phyloP scores from a whole-genome alignment of 2,113 vertebrate species.

The Lagopus leucura region DNA sequence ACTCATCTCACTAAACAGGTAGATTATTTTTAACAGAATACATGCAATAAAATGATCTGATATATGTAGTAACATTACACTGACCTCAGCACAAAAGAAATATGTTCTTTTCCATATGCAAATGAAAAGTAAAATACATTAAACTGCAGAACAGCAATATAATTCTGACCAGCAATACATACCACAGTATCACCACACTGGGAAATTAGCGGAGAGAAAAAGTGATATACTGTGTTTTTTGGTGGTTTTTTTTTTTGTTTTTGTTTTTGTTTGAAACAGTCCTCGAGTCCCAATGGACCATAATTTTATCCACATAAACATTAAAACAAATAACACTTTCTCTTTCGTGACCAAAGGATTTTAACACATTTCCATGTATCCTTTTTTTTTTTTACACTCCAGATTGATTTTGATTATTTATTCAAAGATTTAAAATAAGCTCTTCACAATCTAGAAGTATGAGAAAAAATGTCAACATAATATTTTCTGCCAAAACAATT shows the following conservation, averaged over 20 bases:
- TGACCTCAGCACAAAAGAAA: background rate
- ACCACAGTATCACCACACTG: accelerated
- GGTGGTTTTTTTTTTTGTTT: background rate
- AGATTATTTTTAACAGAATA: background rate
- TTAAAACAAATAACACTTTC: background rate
- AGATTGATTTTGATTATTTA: background rate
- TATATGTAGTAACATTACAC: background rate
- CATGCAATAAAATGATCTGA: background rate
- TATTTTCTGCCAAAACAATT: background rate
- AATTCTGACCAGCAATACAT: background rate
- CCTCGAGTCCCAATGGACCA: background rate
- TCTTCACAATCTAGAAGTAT: background rate
- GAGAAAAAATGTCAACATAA: background rate
- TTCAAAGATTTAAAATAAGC: background rate
- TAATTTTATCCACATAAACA: background rate
- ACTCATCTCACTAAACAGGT: background rate
- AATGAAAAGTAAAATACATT: background rate
- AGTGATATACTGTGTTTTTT: background rate
- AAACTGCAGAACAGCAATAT: background rate
- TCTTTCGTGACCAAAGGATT: background rate
- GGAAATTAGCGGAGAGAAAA: background rate
- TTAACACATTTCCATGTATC: background rate
- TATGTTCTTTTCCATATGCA: background rate
- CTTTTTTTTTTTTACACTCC: background rate
- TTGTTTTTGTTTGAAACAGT: background rate